Evolutionary conservation across 2,113 vertebrate species (phyloP), one percentile per base, ranked within the genome.

Genomic region (Archilochus colubris): DNA sequence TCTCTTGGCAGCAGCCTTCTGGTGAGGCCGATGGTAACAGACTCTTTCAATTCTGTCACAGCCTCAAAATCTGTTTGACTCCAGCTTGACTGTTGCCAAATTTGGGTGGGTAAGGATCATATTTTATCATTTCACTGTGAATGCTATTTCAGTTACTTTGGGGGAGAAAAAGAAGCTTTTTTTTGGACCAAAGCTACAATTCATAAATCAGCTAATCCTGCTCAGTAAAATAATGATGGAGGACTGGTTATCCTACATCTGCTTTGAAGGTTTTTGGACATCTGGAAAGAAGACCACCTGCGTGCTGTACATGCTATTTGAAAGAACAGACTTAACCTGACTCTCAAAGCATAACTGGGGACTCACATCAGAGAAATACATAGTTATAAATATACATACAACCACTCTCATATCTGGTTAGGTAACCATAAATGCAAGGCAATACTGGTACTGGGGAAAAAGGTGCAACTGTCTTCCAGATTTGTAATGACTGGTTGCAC

Each of bases 1-100:
- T 82, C 24, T 81, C 78, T 93, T 97, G 91, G 85, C 80, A 95
- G 79, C 33, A 97, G 67, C 55, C 86, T 90, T 86, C 62, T 92
- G 54, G 69, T 82, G 59, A 89, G 27, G 6, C 31, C 77, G 68
- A 68, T 78, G 36, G 73, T 31, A 79, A 76, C 48, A 86, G 74
- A 88, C 43, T 82, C 91, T 8, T 67, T 88, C 84, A 88, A 33
- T 66, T 90, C 68, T 61, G 54, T 51, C 59, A 81, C 63, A 93
- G 55, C 75, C 24, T 80, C 75, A 81, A 86, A 86, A 88, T 94
- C 62, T 90, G n/a, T 82, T 93, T 93, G 83, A 40, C 62, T 78
- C 44, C 83, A 75, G 25, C 22, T 18, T 75, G 55, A 83, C 63
- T 78, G 54, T 63, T 88, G 91, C 53, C 58, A 92, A 25, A 96